These are phyloP conservation scores for Ginglymostoma cirratum DNA, from an alignment of 2,113 vertebrate species.

Conservation along the genomic window DNA sequence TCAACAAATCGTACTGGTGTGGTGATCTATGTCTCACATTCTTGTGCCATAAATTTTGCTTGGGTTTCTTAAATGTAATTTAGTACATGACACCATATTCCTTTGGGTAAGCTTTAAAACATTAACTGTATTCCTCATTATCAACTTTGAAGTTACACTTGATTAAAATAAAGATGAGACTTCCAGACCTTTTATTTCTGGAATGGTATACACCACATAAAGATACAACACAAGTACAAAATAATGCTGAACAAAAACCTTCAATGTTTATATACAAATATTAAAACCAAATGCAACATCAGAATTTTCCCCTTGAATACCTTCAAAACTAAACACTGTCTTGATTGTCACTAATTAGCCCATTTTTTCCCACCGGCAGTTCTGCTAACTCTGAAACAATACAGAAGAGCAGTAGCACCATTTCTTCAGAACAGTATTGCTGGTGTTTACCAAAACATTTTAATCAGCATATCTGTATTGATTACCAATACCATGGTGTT, in stretches of 20 bases:
- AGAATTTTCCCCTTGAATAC: conserved; percentile 86
- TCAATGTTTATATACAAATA: conserved; percentile 97
- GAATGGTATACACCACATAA: conserved; percentile 96
- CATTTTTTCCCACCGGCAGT: conserved; percentile 56
- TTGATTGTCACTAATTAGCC: conserved; percentile 92
- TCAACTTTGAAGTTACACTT: conserved; percentile 55
- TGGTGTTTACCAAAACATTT: conserved; percentile 35
- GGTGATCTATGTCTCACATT: background rate
- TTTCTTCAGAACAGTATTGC: conserved; percentile 46
- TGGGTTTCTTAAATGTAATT: background rate
- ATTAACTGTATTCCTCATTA: conserved; percentile 78
- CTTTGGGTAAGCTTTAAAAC: background rate
- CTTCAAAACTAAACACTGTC: conserved; percentile 76
- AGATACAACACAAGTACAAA: conserved; percentile 99
- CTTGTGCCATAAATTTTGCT: background rate
- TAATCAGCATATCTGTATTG: conserved; percentile 26
- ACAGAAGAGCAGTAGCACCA: conserved; percentile 43
- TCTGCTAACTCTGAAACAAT: conserved; percentile 58
- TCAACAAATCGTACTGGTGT: background rate
- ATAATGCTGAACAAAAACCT: conserved; percentile 79
- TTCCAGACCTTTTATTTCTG: conserved; percentile 99
- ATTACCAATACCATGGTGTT: conserved; percentile 31
- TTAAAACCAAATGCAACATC: conserved; percentile 83
- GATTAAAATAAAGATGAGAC: conserved; percentile 57
- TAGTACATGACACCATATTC: background rate